These are phyloP conservation scores for Sclerurus mexicanus DNA, from an alignment of 2,113 vertebrate genomes.

Conservation along the genomic window DNA sequence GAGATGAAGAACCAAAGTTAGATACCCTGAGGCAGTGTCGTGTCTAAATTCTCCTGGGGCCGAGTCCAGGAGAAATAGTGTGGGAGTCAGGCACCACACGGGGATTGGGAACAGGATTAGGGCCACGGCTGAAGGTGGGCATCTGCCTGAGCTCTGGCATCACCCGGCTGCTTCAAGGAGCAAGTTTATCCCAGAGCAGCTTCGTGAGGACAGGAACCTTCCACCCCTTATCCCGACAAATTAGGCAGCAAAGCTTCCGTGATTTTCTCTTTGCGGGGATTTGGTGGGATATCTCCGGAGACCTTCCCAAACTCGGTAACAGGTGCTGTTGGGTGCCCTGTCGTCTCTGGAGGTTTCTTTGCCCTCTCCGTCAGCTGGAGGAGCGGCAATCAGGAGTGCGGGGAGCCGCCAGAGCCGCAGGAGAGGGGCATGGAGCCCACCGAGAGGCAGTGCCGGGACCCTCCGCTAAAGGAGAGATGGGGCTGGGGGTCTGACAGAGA, in stretches of 20 bases:
- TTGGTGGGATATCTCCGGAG: no score
- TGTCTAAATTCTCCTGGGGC: background rate
- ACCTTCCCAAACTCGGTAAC: no score
- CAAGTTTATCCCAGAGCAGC: background rate
- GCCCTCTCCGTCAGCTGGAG: background rate
- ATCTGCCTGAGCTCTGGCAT: background rate
- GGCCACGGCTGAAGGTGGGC: background rate
- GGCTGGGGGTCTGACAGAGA: background rate
- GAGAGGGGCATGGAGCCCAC: background rate
- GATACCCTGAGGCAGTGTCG: background rate
- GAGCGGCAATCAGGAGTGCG: background rate
- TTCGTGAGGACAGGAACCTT: background rate
- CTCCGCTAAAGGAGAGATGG: rapidly evolving
- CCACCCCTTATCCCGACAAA: background rate
- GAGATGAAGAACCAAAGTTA: background rate
- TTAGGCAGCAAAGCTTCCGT: background rate
- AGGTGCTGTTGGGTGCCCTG: background rate
- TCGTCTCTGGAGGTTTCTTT: background rate
- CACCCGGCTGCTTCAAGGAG: background rate
- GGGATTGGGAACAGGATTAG: background rate
- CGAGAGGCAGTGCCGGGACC: rapidly evolving
- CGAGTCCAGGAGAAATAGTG: background rate
- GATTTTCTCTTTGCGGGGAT: background rate
- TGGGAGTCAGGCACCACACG: background rate
- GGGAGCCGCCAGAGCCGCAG: background rate